Base-by-base conservation (phyloP, 2,797 vertebrate genomes). In the Catostomus latipinnis region DNA sequence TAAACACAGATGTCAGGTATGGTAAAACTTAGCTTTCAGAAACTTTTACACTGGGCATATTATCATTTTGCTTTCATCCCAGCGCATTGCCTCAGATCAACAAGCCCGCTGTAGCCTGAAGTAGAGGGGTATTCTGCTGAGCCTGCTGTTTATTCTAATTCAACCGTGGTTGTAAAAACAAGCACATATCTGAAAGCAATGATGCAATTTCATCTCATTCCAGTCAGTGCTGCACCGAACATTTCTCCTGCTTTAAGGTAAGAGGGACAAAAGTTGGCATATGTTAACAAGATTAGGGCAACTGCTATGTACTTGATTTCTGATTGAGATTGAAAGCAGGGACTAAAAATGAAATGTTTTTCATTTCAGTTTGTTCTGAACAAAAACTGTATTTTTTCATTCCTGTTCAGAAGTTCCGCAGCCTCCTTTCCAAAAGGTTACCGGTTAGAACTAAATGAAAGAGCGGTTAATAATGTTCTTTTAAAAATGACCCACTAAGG, bases 51-150 rank as follows among this genome's bases (percentile, higher is more conserved):
- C 34, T 34, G 34, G 34, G 34, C 58, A 43, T 43, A 71, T 81
- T 81, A 80, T 53, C 80, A 78, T 18, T 75, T 65, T 71, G 54
- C 66, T 81, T 81, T 68, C 72, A 80, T 85, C 67, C 65, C 61
- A 66, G 45, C 11, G n/a, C 54, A 46, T 50, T 67, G 45, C 76
- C 63, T 48, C 18, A 62, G 58, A 75, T 82, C 80, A 68, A 73
- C 77, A 80, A 76, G 57, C 76, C 57, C 48, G 71, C 62, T 65
- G 76, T 63, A 62, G 76, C 61, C 22, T 63, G 78, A 77, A 58
- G 72, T 70, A 34, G 61, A 1, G 56, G 10, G 4, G 8, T 50
- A 54, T 70, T 81, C 72, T 74, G 84, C 82, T 18, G 79, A 83
- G 53, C 82, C 50, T 46, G 75, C 79, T 8, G 56, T 16, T 63